Evolutionary conservation across 1,140 invertebrate genomes (phyloP), one percentile per base, ranked within the genome.

Genomic region (Schmidtea mediterranea): DNA sequence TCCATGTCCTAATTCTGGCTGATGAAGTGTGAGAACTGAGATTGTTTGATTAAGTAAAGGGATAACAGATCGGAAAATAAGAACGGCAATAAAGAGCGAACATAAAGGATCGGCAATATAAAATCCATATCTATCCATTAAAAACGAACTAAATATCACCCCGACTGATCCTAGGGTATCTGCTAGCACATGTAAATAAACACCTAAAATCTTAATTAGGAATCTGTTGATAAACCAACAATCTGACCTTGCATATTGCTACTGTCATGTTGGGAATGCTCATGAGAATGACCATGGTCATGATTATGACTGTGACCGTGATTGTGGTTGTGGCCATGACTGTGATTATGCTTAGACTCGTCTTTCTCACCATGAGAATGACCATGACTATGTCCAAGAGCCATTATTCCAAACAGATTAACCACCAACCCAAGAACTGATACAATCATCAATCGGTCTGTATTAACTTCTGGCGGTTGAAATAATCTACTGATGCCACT

Each of bases 391-490:
- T 81, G 78, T 9, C 80, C 79, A 64, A 95, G 94, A 16, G 81
- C 84, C 68, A 87, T 89, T 52, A 94, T 89, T 48, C 87, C 89
- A 36, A 94, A 73, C 52, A 95, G 65, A 70, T 95, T 95, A 0
- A 94, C 87, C 46, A 92, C 52, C 39, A 95, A 74, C 0, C 87
- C 89, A 24, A 87, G 58, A 0, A 94, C 77, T 8, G 84, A 90
- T 1, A 95, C 82, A 6, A 86, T 69, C 66, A 74, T 53, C 16
- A 74, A 55, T 55, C 65, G 64, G 48, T 72, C 69, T 12, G 72
- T 72, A 22, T 66, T 62, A n/a, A 75, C 65, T 43, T 68, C 62
- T 23, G 73, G 73, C 10, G 73, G 73, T 54, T 74, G 69, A 50
- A 67, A 62, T 0, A 74, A 53, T 49, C 73, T 53, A 21, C 84